Conservation (phyloP, 2,888 invertebrate species). For the Lycia hirtaria region DNA sequence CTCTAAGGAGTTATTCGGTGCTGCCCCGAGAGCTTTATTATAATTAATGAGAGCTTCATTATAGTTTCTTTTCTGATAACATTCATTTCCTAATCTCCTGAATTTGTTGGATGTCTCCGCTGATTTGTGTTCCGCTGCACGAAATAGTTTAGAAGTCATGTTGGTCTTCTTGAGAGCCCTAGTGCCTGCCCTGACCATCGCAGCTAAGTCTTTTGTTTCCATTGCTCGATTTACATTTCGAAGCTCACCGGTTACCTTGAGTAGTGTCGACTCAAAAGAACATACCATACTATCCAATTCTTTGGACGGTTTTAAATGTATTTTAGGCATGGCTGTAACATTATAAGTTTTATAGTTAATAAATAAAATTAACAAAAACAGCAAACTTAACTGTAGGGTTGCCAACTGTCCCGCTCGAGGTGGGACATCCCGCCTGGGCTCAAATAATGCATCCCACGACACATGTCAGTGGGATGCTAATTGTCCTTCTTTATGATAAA, state of each 20-base stretch:
- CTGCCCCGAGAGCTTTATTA: constrained; percentile 27
- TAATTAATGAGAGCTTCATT: constrained; percentile 10
- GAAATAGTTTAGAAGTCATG: background rate
- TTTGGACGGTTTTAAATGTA: no score
- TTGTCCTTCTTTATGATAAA: no score
- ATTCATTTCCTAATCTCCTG: constrained; percentile 9
- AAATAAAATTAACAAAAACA: no score
- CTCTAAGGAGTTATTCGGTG: constrained; percentile 20
- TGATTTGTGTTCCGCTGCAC: background rate
- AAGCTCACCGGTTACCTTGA: background rate
- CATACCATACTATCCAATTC: background rate
- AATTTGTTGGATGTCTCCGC: background rate
- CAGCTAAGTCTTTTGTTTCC: constrained; percentile 22
- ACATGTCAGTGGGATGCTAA: no score
- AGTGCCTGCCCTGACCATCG: constrained; percentile 7
- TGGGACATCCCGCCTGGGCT: no score
- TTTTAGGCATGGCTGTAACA: background rate
- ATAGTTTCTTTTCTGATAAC: constrained; percentile 3
- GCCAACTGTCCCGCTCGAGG: no score
- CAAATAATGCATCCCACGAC: no score
- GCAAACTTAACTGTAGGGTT: no score
- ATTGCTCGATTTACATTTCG: constrained; percentile 22
- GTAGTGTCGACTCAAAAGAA: background rate
- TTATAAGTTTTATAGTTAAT: no score
- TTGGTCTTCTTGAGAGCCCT: background rate